Evolutionary conservation across 2,888 invertebrate species (phyloP), one percentile per base, ranked within the genome.

Genomic region (Caenorhabditis sp.): DNA sequence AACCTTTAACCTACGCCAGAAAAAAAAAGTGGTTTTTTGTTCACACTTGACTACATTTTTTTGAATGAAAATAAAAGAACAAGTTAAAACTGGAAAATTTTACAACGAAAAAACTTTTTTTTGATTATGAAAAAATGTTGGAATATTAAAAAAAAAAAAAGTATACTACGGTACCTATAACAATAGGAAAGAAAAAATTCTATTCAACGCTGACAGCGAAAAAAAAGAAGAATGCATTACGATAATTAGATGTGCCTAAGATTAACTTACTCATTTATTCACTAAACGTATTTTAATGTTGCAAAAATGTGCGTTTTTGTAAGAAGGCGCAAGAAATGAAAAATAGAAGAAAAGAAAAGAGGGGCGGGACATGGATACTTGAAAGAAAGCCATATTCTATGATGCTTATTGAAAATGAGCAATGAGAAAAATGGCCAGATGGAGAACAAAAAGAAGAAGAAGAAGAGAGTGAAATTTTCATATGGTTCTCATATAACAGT

Each of bases 401-500:
- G 43, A 43, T 43, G 43, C 43, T 43, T 43, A 43, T 43, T 43
- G 43, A 43, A 43, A 43, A 43, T 43, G 43, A 43, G 43, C 43
- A 43, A 43, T 43, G 43, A 43, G 43, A 43, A 14, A 43, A 43
- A 43, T 43, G 43, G 31, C 5, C 31, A 31, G 10, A 31, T 10
- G 31, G 10, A 31, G 10, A 31, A 31, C 10, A 14, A 43, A 14
- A 36, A 36, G 10, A 36, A 36, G 10, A 36, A 36, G 36, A 36
- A 36, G 36, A 10, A 43, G 31, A 31, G 10, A 4, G 31, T 10
- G 43, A 43, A 10, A 43, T 12, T 7, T 43, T 43, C 43, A 43
- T 43, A 43, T 43, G 43, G 43, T 43, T 43, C 17, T 43, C 43
- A 43, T 43, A 43, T 43, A 43, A 43, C 43, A 43, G 17, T 43